These are phyloP conservation scores for Eriocheir sinensis DNA, from an alignment of 1,140 invertebrate species.

Conservation along the genomic window DNA sequence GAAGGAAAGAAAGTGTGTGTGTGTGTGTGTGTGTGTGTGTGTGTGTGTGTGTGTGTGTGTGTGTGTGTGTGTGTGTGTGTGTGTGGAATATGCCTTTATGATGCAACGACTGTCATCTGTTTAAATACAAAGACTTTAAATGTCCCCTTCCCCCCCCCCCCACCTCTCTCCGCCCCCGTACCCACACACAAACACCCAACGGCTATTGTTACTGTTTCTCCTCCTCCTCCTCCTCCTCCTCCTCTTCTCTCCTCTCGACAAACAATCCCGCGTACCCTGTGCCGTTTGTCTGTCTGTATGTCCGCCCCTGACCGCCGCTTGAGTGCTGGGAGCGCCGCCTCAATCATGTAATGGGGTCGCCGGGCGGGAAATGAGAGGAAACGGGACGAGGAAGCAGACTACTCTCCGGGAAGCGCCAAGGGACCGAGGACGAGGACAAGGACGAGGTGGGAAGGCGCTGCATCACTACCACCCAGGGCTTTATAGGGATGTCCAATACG, in stretches of 20 bases:
- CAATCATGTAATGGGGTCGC: neutral
- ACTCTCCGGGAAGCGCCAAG: neutral
- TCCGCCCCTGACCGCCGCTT: neutral
- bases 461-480: too few species aligned
- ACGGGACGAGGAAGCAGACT: neutral
- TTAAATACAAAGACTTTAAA: too few species aligned
- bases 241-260: too few species aligned
- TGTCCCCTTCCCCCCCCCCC: too few species aligned
- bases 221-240: too few species aligned
- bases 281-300: too few species aligned
- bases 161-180: too few species aligned
- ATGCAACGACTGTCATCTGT: too few species aligned
- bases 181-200: neutral
- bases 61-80: constrained; percentile 12
- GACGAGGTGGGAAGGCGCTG: too few species aligned
- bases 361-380: neutral
- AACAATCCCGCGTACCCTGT: too few species aligned
- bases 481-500: too few species aligned
- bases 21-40: neutral
- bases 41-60: constrained; percentile 22
- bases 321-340: neutral
- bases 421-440: neutral
- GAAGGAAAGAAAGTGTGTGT: neutral
- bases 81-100: too few species aligned
- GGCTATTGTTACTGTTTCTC: neutral